phyloP scores from a whole-genome alignment of 2,797 vertebrate genomes.

The Meriones psammophilus region DNA sequence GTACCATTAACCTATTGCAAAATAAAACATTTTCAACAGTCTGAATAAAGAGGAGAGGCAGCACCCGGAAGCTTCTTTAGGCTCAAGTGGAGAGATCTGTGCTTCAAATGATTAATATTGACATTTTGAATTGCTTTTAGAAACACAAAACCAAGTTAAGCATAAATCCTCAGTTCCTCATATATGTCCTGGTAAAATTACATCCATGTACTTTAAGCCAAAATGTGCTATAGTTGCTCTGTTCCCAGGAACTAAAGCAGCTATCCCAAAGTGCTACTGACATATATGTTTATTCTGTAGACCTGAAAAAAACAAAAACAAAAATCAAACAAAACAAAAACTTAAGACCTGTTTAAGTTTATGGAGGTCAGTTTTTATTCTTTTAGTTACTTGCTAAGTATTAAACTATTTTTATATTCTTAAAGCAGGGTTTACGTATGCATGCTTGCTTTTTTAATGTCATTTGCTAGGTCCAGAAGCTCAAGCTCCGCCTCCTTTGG shows the following conservation, averaged over 20 bases:
- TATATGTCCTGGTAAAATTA: not conserved
- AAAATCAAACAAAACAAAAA: not conserved
- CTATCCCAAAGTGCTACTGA: constrained; percentile 65
- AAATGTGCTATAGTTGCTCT: not conserved
- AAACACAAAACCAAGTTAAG: constrained; percentile 5
- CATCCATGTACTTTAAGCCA: not conserved
- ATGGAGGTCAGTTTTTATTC: not conserved
- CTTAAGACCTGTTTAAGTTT: constrained; percentile 68
- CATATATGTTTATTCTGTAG: constrained; percentile 75
- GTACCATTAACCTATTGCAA: not conserved
- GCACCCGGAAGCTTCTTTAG: too few relatives aligned
- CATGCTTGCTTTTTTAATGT: constrained; percentile 27
- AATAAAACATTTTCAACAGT: not conserved
- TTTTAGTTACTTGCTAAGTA: constrained; percentile 24
- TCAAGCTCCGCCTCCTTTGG: not conserved
- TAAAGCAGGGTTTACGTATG: not conserved
- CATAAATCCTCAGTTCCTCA: not conserved
- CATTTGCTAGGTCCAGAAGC: not conserved
- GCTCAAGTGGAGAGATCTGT: too few relatives aligned
- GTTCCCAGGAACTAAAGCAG: constrained; percentile 67
- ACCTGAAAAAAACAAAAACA: constrained; percentile 24
- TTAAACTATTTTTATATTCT: not conserved
- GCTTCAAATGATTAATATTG: not conserved
- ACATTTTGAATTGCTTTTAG: not conserved
- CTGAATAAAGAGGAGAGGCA: too few relatives aligned